Base-by-base conservation (phyloP, 1,140 invertebrate genomes). In the Monomorium pharaonis region DNA sequence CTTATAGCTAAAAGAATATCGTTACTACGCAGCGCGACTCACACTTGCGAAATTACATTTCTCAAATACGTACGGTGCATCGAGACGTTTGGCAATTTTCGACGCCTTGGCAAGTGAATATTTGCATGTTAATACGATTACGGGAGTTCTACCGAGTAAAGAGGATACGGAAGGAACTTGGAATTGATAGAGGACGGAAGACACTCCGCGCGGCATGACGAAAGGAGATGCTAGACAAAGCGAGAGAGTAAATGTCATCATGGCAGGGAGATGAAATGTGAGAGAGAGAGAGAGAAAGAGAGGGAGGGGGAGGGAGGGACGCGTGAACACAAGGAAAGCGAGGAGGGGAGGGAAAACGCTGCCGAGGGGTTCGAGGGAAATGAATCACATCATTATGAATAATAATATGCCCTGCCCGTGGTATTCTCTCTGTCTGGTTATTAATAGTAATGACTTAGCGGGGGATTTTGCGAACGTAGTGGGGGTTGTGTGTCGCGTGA, bases 41-140 rank as follows among this genome's bases (percentile, higher is more conserved):
- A 9, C 51, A 30, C 56, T 54, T 49, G 54, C 56, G 77, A 86
- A 89, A 89, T 89, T 86, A 67, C 77, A 86, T 86, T 37, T 24
- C 56, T 83, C 78, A 74, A 47, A 70, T 83, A 81, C 44, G 37
- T 58, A 62, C 33, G 44, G 24, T 54, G 44, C 65, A 51, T 58
- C 49, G 74, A 60, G 60, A 89, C 33, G 67, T 81, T 83, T 76
- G 60, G 78, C 62, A 86, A 83, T 85, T 74, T 80, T 91, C 85
- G 84, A 84, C 81, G 75, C 83, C 74, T 85, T 81, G 84, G 84
- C 78, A 91, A 90, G 87, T 91, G 92, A 93, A 93, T 93, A 93
- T 94, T 93, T 93, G 85, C 88, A 93, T 93, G 86, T 88, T 93
- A 92, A 94, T 93, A 87, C 88, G 87, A 94, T 92, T 91, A 90